Evolutionary conservation across 2,888 invertebrate genomes (phyloP), one percentile per base, ranked within the genome.

Genomic region (Tubulanus polymorphus): DNA sequence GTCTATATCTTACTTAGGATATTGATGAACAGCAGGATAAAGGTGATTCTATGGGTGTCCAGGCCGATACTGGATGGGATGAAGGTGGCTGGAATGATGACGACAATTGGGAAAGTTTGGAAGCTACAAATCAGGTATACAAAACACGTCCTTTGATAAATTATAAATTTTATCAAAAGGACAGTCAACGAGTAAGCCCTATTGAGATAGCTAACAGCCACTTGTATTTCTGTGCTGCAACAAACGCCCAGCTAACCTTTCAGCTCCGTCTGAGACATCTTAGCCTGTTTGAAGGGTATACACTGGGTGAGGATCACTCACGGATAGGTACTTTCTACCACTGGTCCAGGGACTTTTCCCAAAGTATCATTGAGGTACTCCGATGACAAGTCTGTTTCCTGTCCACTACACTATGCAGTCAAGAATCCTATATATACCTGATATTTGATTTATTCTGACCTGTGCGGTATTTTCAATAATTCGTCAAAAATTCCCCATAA

Each of bases 51-150:
- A 50, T 20, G 49, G 51, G 49, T 41, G 53, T 51, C 15, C 55
- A 47, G 23, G 86, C 83, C 64, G 82, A 83, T 41, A 85, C 88
- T 77, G 90, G 89, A 49, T 89, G 89, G 88, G 89, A 89, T 74
- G 88, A 88, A 75, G 90, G 90, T 70, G 59, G 56, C n/a, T 59
- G 59, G 59, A 54, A 50, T 29, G 54, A 53, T 47, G 52, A 30
- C 12, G 37, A 48, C 18, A 90, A 90, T 76, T 91, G 90, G 90
- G 53, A 48, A 20, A 37, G 48, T 35, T n/a, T 54, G 20, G 54
- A 79, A 63, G 75, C 26, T 49, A 30, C 50, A 30, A 27, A 45
- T 10, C 15, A 10, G 15, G 20, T 12, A 23, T 18, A 45, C 20
- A 23, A 10, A 18, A 10, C 8, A 12, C 18, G 20, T 45, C 20